Base-by-base conservation (phyloP, 1,140 invertebrate genomes). In the Procambarus virginalis region DNA sequence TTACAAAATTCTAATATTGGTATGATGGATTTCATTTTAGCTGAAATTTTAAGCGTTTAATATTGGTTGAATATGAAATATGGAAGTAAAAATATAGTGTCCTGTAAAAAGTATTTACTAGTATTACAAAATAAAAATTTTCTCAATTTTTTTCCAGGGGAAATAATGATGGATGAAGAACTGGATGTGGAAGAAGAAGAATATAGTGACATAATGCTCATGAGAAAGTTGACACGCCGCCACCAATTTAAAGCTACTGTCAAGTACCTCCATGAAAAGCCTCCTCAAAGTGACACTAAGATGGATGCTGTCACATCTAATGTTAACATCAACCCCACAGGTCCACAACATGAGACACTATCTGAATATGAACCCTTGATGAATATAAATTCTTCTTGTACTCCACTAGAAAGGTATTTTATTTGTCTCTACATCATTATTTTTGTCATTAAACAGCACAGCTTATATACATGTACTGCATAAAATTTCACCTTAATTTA, bases 171-270 rank as follows among this genome's bases (percentile, higher is more conserved):
- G 45, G 64, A 86, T 20, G 80, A 55, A 6, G 22, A 51, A 64
- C 48, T 55, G 2, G 70, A 51, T 14, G n/a, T n/a, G 48, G 51
- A n/a, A 22, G 34, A 48, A 20, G 77, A 86, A 9, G 48, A 80
- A 20, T 45, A 49, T 3, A 77, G 81, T 8, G 58, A 70, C 20
- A 49, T 55, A 5, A 78, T 84, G 73, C 78, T 85, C 20, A 73
- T 85, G 34, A 68, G 83, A 55, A 85, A 86, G 68, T 34, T 90
- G 60, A 85, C 89, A 0, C 75, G 78, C 20, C 77, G 84, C 3
- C 89, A 90, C 34, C 75, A 49, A 8, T 90, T 90, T 58, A 80
- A 81, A 45, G 89, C 89, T 5, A 75, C 77, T 58, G 83, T 90
- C 34, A 86, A 80, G 68, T 83, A 89, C 34, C n/a, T 60, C 5